Base-by-base conservation (phyloP, 2,888 invertebrate species). In the Papilio gigon region DNA sequence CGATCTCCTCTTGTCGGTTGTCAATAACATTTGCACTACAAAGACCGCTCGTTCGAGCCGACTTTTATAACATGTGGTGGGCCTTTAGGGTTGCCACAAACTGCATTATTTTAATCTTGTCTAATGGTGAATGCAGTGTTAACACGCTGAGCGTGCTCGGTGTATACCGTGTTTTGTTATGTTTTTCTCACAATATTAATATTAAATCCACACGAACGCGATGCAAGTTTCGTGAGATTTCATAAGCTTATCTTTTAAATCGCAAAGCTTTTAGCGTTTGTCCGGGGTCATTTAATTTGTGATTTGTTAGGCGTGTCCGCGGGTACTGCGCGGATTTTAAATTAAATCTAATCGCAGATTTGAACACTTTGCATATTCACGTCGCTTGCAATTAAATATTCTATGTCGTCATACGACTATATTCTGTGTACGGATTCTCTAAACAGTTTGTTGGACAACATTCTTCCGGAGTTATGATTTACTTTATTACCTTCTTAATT, bases 201-300 rank as follows among this genome's bases (percentile, higher is more conserved):
- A 14, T 3, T 53, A 17, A n/a, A n/a, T n/a, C 27, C 14, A 14
- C 25, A 25, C n/a, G 6, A 30, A 30, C 30, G 44, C 61, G 56
- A 22, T 59, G 12, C 27, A 3, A 50, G 8, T 69, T 61, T 65
- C 22, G 44, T 25, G 25, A 42, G 33, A 22, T 65, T 69, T 69
- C 12, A 61, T 53, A 53, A 40, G 8, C 33, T 65, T 65, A 68
- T 64, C 60, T 69, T 33, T 61, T 35, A 53, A 53, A 69, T 40
- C 56, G 27, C 14, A 61, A 69, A 44, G 69, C 69, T 69, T 65
- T 69, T 69, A 69, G 56, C 53, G 20, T 62, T 53, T 59, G 12
- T 5, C 27, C 37, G 61, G 12, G 53, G 40, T 68, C 53, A 60
- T 68, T 65, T 65, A 25, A 25, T 35, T 17, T 40, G 60, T 60